Evolutionary conservation across 2,797 vertebrate species (phyloP).

Genomic region (Eleutherodactylus coqui): DNA sequence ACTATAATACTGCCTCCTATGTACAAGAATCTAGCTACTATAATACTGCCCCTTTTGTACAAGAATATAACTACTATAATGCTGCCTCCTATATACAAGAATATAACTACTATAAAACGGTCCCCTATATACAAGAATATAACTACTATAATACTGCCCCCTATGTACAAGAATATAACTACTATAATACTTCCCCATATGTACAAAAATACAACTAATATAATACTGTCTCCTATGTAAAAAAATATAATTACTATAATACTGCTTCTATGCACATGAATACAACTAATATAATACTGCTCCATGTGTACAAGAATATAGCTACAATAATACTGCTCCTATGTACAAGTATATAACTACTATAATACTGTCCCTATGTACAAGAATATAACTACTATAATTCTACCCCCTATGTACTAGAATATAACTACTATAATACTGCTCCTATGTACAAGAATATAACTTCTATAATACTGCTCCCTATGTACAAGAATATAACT

Average conservation of each 20-base stretch:
- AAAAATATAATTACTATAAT: no score
- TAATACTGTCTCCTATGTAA: no score
- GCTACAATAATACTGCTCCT: no score
- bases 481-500: not conserved
- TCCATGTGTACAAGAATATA: no score
- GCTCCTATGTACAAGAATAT: slow-evolving; percentile 4
- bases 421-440: slow-evolving; percentile 10
- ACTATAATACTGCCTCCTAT: slow-evolving; percentile 5
- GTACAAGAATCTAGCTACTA: slow-evolving; percentile 2
- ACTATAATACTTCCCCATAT: not conserved
- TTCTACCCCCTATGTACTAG: not conserved
- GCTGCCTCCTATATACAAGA: not conserved
- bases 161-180: slow-evolving; percentile 1
- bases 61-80: slow-evolving; percentile 10
- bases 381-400: slow-evolving; percentile 1
- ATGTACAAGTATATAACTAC: no score
- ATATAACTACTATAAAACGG: not conserved
- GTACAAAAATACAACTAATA: no score
- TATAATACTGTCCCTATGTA: no score
- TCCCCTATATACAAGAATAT: not conserved
- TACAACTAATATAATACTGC: no score
- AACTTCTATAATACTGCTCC: no score
- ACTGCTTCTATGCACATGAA: no score
- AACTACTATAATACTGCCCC: not conserved
- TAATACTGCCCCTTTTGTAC: not conserved